phyloP scores from a whole-genome alignment of 2,888 invertebrate species.

The Orthonychiurus folsomi region DNA sequence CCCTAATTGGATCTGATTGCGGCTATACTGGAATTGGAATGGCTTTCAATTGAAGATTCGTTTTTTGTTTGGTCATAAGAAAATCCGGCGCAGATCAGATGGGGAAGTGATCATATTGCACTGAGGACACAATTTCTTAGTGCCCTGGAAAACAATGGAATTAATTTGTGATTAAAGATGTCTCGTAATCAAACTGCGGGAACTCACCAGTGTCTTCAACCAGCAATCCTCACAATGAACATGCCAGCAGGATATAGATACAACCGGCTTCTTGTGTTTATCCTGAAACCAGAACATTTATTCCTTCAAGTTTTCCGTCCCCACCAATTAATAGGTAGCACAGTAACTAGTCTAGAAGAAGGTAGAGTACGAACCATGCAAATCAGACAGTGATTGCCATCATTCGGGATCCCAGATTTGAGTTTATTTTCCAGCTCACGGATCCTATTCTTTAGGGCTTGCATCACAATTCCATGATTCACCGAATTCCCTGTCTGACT shows the following conservation, averaged over 20 bases:
- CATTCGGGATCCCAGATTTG: constrained; percentile 45
- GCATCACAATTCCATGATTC: constrained; percentile 47
- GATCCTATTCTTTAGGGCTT: constrained; percentile 66
- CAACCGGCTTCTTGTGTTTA: constrained; percentile 72
- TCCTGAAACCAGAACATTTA: constrained; percentile 51
- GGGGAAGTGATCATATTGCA: constrained; percentile 88
- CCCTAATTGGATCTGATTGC: too few relatives aligned
- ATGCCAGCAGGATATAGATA: constrained; percentile 93
- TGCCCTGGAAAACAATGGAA: constrained; percentile 52
- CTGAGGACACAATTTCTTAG: constrained; percentile 87
- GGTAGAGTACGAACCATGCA: constrained; percentile 63
- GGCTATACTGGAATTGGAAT: too few relatives aligned
- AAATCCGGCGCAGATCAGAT: constrained; percentile 75
- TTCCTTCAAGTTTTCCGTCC: too few relatives aligned
- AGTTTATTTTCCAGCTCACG: constrained; percentile 60
- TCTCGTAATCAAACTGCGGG: constrained; percentile 9
- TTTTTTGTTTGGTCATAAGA: constrained; percentile 64
- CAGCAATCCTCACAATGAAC: constrained; percentile 84
- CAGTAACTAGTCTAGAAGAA: too few relatives aligned
- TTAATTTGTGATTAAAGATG: not conserved
- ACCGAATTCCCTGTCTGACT: not conserved
- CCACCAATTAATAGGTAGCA: too few relatives aligned
- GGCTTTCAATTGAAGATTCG: too few relatives aligned
- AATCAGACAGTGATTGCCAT: constrained; percentile 64
- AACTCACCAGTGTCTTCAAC: constrained; percentile 58